These are phyloP conservation scores for Strigamia maritima DNA, from an alignment of 2,888 invertebrate species.

Conservation along the genomic window DNA sequence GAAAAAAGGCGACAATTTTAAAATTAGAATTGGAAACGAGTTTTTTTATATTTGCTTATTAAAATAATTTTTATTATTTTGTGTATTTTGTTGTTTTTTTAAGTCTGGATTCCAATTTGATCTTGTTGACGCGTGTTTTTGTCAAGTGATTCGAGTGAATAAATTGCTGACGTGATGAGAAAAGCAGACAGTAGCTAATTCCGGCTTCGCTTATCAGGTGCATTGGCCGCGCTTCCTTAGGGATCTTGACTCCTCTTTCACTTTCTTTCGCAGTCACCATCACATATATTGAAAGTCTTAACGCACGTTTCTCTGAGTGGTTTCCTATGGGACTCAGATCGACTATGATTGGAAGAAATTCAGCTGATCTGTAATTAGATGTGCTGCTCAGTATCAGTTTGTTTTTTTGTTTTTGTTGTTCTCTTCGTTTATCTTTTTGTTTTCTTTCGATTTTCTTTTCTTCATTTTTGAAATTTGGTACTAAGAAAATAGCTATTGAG, in stretches of 20 bases:
- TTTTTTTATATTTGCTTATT: no score
- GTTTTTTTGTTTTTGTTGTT: neutral
- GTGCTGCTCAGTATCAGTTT: neutral
- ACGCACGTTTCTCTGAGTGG: neutral
- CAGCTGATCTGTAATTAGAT: slow-evolving; percentile 19
- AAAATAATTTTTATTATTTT: neutral
- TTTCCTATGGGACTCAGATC: neutral
- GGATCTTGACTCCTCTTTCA: neutral
- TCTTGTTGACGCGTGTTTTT: neutral
- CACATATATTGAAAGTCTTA: slow-evolving; percentile 13
- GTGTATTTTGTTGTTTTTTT: neutral
- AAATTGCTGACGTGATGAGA: neutral
- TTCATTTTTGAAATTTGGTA: neutral
- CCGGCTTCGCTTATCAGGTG: neutral
- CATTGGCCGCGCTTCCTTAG: slow-evolving; percentile 21
- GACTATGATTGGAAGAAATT: slow-evolving; percentile 24
- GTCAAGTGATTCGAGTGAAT: neutral
- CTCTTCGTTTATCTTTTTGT: no score
- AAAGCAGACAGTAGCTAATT: neutral
- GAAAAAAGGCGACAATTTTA: neutral
- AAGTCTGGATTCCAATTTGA: no score
- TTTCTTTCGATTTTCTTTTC: neutral
- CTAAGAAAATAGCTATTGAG: neutral
- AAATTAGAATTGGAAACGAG: neutral
- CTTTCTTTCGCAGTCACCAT: slow-evolving; percentile 12